Evolutionary conservation across 2,113 vertebrate species (phyloP).

Genomic region (Ictalurus punctatus): DNA sequence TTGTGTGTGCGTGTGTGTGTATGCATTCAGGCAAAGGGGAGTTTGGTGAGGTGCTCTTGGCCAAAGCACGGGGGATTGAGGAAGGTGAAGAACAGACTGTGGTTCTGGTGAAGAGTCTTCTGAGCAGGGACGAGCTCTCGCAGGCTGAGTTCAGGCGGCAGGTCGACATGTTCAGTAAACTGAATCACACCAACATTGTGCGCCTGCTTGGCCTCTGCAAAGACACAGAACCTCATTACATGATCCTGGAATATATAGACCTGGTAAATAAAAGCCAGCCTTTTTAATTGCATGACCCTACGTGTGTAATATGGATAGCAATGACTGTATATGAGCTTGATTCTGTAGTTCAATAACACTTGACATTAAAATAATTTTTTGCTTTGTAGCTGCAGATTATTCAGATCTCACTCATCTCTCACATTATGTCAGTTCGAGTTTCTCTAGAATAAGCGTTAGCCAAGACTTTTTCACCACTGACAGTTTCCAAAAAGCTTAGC

Average conservation of each 20-base stretch:
- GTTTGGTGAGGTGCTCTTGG: slow-evolving; percentile 94
- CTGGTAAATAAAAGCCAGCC: slow-evolving; percentile 75
- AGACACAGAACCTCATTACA: slow-evolving; percentile 89
- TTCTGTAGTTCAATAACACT: background rate
- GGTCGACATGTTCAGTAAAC: slow-evolving; percentile 93
- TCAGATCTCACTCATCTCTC: background rate
- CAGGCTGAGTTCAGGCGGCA: slow-evolving; percentile 91
- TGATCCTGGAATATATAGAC: slow-evolving; percentile 94
- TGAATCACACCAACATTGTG: slow-evolving; percentile 85
- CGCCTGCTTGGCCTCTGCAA: slow-evolving; percentile 88
- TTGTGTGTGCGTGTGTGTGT: slow-evolving; percentile 7
- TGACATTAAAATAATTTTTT: background rate
- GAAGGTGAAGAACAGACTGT: slow-evolving; percentile 80
- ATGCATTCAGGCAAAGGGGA: slow-evolving; percentile 83
- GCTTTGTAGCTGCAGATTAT: background rate
- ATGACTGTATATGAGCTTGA: background rate
- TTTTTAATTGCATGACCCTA: background rate
- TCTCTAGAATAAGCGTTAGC: background rate
- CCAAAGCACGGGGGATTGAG: slow-evolving; percentile 85
- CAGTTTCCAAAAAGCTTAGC: background rate
- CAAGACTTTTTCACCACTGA: background rate
- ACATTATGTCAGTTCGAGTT: background rate
- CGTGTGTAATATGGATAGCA: background rate
- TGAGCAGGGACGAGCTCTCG: slow-evolving; percentile 87
- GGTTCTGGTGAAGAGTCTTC: slow-evolving; percentile 92